These are phyloP conservation scores for Pogoniulus pusillus DNA, from an alignment of 2,797 vertebrate genomes.

Conservation along the genomic window DNA sequence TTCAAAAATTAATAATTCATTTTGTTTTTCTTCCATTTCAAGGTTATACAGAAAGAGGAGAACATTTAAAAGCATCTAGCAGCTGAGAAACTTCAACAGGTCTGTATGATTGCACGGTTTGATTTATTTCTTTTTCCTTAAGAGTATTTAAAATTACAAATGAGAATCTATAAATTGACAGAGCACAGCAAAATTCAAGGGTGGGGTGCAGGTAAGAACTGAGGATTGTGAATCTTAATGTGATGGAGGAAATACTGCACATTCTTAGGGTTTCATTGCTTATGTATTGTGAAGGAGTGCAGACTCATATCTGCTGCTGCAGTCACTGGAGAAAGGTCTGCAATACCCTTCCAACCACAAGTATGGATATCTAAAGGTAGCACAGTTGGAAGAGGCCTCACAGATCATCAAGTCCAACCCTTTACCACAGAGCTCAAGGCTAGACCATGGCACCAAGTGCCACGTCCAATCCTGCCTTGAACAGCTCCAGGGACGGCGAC, in stretches of 20 bases:
- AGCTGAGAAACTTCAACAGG: not conserved
- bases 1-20: conserved; percentile 49
- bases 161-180: not conserved
- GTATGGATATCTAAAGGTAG: not conserved
- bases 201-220: not conserved
- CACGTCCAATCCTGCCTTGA: too few relatives aligned
- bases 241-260: not conserved
- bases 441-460: too few relatives aligned
- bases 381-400: too few relatives aligned
- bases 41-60: not conserved
- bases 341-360: not conserved
- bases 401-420: too few relatives aligned
- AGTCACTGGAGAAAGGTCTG: not conserved
- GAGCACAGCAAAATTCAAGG: not conserved
- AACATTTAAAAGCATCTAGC: not conserved
- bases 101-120: not conserved
- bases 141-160: not conserved
- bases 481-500: too few relatives aligned
- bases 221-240: not conserved
- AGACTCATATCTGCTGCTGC: not conserved
- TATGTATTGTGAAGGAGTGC: not conserved
- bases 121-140: not conserved
- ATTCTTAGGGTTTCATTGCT: not conserved
- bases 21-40: conserved; percentile 30
- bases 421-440: too few relatives aligned